Percentiles rank a stretch among this genome's conserved stretches.
These are phyloP conservation scores for Teleogryllus oceanicus DNA, from an alignment of 2,888 invertebrate genomes.

Conservation along the genomic window DNA sequence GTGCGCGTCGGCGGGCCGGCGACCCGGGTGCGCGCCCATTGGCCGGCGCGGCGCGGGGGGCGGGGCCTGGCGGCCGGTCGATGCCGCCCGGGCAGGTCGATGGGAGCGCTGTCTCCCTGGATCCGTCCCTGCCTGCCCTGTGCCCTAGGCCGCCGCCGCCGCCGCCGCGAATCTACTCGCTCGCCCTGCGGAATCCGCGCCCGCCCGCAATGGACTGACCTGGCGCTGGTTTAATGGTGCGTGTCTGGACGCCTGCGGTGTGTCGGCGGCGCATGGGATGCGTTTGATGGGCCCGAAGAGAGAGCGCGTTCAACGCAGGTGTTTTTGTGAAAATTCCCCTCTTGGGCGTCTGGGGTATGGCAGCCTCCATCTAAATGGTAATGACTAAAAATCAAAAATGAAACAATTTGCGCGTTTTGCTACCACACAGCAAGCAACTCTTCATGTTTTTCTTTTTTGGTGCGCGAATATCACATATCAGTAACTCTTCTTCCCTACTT, in stretches of 20 bases:
- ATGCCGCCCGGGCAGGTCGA: not conserved
- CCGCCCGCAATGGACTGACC: not conserved
- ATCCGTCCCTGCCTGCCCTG: not conserved
- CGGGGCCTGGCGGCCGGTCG: not conserved
- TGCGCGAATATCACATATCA: too few species aligned
- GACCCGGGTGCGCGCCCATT: not conserved
- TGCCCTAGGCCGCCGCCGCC: too few species aligned
- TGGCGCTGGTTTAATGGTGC: not conserved
- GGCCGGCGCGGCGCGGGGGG: not conserved
- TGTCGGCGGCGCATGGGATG: not conserved
- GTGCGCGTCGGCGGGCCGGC: not conserved
- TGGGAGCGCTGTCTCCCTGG: not conserved
- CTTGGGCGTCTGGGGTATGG: too few species aligned
- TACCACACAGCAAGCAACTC: too few species aligned
- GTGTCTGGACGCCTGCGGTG: not conserved
- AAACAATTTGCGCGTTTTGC: too few species aligned
- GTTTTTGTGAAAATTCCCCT: too few species aligned
- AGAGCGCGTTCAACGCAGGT: not conserved
- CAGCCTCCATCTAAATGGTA: too few species aligned
- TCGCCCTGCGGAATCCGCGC: not conserved
- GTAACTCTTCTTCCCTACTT: too few species aligned
- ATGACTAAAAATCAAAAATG: too few species aligned
- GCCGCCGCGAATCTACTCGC: too few species aligned
- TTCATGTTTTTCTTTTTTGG: too few species aligned
- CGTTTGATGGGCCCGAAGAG: not conserved